Base-by-base conservation (phyloP, 2,797 vertebrate genomes). In the Discoglossus pictus region DNA sequence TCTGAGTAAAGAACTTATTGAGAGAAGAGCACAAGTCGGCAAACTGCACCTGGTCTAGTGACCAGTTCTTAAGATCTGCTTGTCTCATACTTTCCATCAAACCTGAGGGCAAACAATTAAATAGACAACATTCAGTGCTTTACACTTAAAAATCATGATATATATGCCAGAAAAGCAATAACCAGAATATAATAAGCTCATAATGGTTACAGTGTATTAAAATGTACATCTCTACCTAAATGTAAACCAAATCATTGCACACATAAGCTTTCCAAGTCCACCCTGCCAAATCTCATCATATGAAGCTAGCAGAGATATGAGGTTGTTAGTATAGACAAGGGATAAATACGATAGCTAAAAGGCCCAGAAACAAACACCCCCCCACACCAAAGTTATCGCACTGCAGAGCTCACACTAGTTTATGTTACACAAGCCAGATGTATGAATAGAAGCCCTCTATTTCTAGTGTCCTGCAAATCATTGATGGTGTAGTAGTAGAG, bases 11-110 rank as follows among this genome's bases (percentile, higher is more conserved):
- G 76, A 96, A 96, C 68, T 96, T 93, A 85, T 94, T 94, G 79
- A 96, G 94, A 72, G 93, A 95, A 61, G 94, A 94, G 86, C 94
- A 96, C 71, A 96, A 91, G 86, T 96, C 93, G 36, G 93, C 94
- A 36, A 96, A 93, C 78, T 95, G 93, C 77, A 91, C 92, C 65
- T 93, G 92, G 81, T 96, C 94, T 78, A 96, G 87, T 72, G 92
- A 94, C 94, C 94, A 96, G 78, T 96, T 94, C 88, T 94, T 95
- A 77, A 95, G 81, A 83, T 96, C 94, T 2, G 94, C 94, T 84
- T 95, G 93, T 78, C 92, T 91, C 94, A 96, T 96, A 75, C 93
- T 96, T 80, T 96, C 94, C 86, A 92, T 93, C 81, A 96, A 83
- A 76, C 93, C 93, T 94, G 77, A 46, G 54, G 72, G 16, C 4